Conservation (phyloP, 64 coral and sea anemone genomes). For the Montipora capricornis region DNA sequence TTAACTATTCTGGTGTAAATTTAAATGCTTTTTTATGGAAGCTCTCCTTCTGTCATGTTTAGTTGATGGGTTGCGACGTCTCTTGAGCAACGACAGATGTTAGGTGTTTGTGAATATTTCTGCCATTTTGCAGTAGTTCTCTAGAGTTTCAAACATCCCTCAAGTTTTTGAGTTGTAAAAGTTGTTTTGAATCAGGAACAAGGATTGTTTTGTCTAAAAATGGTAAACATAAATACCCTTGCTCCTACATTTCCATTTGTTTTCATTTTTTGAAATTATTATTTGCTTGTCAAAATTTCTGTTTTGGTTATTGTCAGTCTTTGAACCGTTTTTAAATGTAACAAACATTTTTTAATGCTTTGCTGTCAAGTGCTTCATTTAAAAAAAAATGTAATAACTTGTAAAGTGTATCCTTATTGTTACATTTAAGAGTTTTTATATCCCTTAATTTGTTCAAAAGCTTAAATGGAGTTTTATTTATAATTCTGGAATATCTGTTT, state of each 20-base stretch:
- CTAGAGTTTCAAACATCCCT: not conserved
- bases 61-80: not conserved
- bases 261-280: not conserved
- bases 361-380: not conserved
- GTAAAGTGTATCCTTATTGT: not conserved
- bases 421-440: not conserved
- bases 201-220: not conserved
- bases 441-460: not conserved
- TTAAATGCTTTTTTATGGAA: not conserved
- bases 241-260: not conserved
- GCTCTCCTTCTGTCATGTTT: not conserved
- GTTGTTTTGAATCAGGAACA: not conserved
- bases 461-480: not conserved
- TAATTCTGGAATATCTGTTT: not conserved
- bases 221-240: conserved; percentile 14
- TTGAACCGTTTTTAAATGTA: not conserved
- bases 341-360: not conserved
- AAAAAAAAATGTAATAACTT: not conserved
- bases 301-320: not conserved
- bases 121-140: not conserved
- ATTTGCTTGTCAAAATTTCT: not conserved
- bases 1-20: conserved; percentile 12
- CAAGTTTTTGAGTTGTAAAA: not conserved
- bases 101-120: not conserved
- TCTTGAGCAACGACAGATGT: not conserved